phyloP scores from a whole-genome alignment of 2,113 vertebrate genomes.

The Channa argus region DNA sequence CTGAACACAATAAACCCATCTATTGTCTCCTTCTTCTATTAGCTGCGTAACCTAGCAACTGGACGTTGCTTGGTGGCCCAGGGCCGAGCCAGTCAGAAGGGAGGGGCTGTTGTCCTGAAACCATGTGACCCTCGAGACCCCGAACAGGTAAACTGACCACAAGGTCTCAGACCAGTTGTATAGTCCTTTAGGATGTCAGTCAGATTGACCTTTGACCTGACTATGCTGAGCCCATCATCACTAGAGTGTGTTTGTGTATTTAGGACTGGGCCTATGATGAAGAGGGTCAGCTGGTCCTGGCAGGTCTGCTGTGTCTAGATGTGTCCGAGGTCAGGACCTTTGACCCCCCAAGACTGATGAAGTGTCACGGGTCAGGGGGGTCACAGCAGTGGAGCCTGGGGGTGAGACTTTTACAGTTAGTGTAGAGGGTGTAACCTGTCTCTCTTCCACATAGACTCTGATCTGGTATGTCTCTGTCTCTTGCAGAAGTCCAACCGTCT shows the following conservation, averaged over 20 bases:
- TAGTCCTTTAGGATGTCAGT: no score
- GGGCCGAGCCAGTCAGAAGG: slow-evolving; percentile 94
- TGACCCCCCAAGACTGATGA: slow-evolving; percentile 94
- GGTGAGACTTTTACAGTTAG: slow-evolving; percentile 73
- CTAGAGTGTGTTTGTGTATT: neutral
- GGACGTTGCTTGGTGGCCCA: slow-evolving; percentile 91
- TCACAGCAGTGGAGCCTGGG: slow-evolving; percentile 96
- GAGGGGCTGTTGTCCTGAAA: slow-evolving; percentile 88
- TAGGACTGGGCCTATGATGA: slow-evolving; percentile 94
- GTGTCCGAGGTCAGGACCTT: slow-evolving; percentile 91
- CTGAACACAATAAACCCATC: no score
- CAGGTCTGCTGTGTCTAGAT: slow-evolving; percentile 93
- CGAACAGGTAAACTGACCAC: slow-evolving; percentile 86
- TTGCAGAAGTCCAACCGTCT: slow-evolving; percentile 89
- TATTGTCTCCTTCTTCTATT: slow-evolving; percentile 23
- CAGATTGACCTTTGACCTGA: slow-evolving; percentile 6
- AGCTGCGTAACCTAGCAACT: slow-evolving; percentile 91
- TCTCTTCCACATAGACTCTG: neutral
- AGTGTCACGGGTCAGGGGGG: slow-evolving; percentile 95
- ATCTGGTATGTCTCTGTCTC: slow-evolving; percentile 15
- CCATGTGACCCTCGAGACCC: slow-evolving; percentile 88
- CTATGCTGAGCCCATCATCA: neutral
- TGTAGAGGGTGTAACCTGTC: no score
- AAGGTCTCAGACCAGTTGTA: neutral
- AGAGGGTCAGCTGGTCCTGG: slow-evolving; percentile 92